Conservation (phyloP, 2,113 vertebrate genomes). For the Illadopsis cleaveri region DNA sequence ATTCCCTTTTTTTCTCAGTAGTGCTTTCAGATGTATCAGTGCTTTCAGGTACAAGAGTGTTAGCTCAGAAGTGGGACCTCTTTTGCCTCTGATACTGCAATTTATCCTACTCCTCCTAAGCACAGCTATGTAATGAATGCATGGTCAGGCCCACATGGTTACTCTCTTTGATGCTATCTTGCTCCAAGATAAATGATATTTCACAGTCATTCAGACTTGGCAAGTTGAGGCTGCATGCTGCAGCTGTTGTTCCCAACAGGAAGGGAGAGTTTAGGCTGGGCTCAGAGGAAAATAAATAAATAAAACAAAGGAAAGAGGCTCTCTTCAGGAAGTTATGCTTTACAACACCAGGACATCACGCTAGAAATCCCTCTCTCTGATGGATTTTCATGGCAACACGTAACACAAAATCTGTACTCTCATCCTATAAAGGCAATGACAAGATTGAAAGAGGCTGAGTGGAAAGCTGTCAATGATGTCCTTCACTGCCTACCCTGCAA, state of each 20-base stretch:
- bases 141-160: not conserved
- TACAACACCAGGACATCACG: not conserved
- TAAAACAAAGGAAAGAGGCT: not conserved
- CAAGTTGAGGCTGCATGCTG: not conserved
- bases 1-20: not conserved
- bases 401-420: not conserved
- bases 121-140: constrained; percentile 21
- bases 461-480: not conserved
- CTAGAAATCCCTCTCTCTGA: not conserved
- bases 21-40: not conserved
- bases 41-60: not conserved
- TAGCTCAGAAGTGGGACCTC: not conserved
- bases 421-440: not conserved
- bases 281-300: not conserved
- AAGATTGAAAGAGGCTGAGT: not conserved
- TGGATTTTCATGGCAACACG: not conserved
- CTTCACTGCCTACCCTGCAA: not conserved
- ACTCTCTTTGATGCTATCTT: constrained; percentile 27
- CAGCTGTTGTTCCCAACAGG: constrained; percentile 41
- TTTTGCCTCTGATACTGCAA: not conserved
- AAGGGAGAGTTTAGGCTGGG: constrained; percentile 13
- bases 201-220: not conserved
- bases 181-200: constrained; percentile 32
- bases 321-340: not conserved
- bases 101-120: not conserved